These are phyloP conservation scores for Macrocentrus cingulum DNA, from an alignment of 1,140 invertebrate species.

Conservation along the genomic window DNA sequence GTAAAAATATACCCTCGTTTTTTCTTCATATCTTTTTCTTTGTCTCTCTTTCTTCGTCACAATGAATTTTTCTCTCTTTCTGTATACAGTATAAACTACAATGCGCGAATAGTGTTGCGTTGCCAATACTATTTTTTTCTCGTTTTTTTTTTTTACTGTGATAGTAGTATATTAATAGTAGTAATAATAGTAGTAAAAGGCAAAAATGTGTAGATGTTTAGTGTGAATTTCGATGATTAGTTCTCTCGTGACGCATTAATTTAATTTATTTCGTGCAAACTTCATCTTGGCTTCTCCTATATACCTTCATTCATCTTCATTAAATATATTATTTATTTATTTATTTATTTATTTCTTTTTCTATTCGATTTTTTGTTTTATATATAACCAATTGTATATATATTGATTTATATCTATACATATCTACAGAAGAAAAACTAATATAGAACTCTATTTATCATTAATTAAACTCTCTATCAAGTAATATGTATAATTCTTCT, in stretches of 20 bases:
- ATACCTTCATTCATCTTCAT: conserved; percentile 11
- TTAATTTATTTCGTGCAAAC: too few relatives aligned
- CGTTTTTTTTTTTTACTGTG: neutral
- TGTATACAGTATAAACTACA: too few relatives aligned
- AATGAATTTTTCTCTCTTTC: neutral
- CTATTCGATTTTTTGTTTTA: too few relatives aligned
- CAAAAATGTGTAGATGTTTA: too few relatives aligned
- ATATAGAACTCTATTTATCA: conserved; percentile 55
- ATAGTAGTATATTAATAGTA: too few relatives aligned
- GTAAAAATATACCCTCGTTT: conserved; percentile 55
- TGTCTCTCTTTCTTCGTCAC: neutral
- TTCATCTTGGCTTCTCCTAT: too few relatives aligned
- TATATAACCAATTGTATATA: conserved; percentile 18
- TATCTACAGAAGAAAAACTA: conserved; percentile 57
- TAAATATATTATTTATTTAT: conserved; percentile 21
- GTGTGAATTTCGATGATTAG: too few relatives aligned
- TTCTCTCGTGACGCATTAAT: too few relatives aligned
- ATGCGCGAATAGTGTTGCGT: too few relatives aligned
- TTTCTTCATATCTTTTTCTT: conserved; percentile 11
- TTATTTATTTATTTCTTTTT: conserved; percentile 12
- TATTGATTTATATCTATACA: conserved; percentile 50
- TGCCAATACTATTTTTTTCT: neutral
- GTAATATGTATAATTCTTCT: conserved; percentile 49
- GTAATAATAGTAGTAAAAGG: too few relatives aligned
- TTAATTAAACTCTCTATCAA: conserved; percentile 58